Conservation (phyloP, 2,888 invertebrate genomes). For the Pomacea canaliculata region DNA sequence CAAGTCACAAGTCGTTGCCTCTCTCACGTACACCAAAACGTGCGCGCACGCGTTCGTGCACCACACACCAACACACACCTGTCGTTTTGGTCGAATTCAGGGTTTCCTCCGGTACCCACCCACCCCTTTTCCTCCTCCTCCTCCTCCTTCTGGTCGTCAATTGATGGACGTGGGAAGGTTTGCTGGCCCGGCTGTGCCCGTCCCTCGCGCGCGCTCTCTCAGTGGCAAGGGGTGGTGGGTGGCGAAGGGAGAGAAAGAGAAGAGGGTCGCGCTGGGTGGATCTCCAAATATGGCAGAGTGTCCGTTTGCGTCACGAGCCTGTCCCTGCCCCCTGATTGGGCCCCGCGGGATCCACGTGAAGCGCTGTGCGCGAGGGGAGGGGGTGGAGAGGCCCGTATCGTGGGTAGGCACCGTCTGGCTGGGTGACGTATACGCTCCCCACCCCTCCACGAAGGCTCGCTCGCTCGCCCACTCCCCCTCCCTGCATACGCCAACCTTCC, state of each 20-base stretch:
- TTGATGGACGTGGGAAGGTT: not conserved
- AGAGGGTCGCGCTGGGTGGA: conserved; percentile 12
- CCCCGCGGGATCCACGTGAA: conserved; percentile 24
- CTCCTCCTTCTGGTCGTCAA: not conserved
- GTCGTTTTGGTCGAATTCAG: not conserved
- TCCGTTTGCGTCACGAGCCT: conserved; percentile 4
- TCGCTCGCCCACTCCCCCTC: not conserved
- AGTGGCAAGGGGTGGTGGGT: conserved; percentile 5
- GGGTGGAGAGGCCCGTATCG: not conserved
- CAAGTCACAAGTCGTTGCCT: no score
- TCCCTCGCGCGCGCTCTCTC: conserved; percentile 12
- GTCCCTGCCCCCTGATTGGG: conserved; percentile 16
- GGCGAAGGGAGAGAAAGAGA: not conserved
- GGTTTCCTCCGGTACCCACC: no score
- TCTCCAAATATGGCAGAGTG: conserved; percentile 18
- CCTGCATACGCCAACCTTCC: not conserved
- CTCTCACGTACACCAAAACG: no score
- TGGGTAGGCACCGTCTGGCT: conserved; percentile 17
- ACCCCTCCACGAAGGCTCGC: conserved; percentile 6
- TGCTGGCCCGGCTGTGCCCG: not conserved
- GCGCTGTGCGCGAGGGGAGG: not conserved
- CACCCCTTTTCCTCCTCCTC: no score
- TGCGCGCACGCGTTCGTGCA: no score
- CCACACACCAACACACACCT: not conserved
- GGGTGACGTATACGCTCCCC: conserved; percentile 13